phyloP scores from a whole-genome alignment of 2,888 invertebrate genomes.

The Catonia carolina region DNA sequence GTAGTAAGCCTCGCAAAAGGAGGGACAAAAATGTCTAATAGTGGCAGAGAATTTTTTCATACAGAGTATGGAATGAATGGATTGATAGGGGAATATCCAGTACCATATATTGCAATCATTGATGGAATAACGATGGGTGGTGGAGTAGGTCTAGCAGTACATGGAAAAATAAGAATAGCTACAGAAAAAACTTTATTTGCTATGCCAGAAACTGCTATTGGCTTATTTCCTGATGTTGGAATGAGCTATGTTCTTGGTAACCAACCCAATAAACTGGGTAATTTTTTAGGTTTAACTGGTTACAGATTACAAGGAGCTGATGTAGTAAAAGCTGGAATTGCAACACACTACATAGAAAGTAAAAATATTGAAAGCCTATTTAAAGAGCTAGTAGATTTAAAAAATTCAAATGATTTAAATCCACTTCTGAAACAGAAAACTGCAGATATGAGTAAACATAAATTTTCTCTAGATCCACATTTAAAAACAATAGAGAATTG shows the following conservation, averaged over 20 bases:
- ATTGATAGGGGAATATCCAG: constrained; percentile 76
- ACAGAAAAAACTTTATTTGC: constrained; percentile 93
- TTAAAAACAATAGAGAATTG: constrained; percentile 69
- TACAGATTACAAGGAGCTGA: constrained; percentile 53
- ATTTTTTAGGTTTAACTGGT: constrained; percentile 87
- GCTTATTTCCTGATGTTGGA: constrained; percentile 95
- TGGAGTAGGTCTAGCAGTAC: constrained; percentile 90
- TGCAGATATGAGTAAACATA: constrained; percentile 45
- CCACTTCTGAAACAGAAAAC: constrained; percentile 50
- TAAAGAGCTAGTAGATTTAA: constrained; percentile 50
- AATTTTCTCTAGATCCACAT: constrained; percentile 59
- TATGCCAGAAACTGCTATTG: constrained; percentile 98
- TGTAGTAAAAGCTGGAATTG: constrained; percentile 69
- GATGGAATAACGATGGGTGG: constrained; percentile 98
- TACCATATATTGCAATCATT: constrained; percentile 88
- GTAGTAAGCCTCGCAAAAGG: constrained; percentile 63
- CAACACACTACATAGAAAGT: constrained; percentile 79
- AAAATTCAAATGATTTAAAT: constrained; percentile 43
- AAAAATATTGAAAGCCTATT: constrained; percentile 57
- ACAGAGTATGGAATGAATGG: constrained; percentile 67
- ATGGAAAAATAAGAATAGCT: constrained; percentile 76
- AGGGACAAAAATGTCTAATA: constrained; percentile 42
- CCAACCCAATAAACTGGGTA: constrained; percentile 75
- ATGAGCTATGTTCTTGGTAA: constrained; percentile 87
- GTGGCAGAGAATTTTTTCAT: constrained; percentile 64